Conservation (phyloP, 2,797 vertebrate species). For the Danio aesculapii region DNA sequence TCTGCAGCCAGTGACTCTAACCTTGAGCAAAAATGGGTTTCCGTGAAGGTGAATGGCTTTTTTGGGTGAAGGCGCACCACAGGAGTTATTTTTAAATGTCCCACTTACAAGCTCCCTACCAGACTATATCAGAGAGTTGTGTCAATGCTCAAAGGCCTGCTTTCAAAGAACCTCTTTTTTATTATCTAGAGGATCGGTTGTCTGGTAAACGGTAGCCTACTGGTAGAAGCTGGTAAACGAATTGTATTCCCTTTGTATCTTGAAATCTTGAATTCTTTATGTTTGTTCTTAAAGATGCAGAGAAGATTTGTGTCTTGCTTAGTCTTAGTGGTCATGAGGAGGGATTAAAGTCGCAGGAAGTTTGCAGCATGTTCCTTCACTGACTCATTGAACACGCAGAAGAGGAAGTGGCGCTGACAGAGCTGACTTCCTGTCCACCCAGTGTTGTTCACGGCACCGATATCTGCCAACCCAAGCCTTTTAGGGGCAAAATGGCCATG, state of each 20-base stretch:
- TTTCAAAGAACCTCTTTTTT: conserved; percentile 19
- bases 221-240: neutral
- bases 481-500: conserved; percentile 42
- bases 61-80: conserved; percentile 46
- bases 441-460: conserved; percentile 36
- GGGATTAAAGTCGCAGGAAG: conserved; percentile 53
- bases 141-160: conserved; percentile 6
- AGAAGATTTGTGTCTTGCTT: conserved; percentile 16
- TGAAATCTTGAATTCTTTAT: neutral
- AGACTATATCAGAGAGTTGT: conserved; percentile 28
- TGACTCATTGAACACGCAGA: conserved; percentile 52
- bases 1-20: conserved; percentile 38
- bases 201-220: neutral
- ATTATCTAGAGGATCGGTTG: neutral
- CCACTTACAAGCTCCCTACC: conserved; percentile 51
- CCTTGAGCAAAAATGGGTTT: conserved; percentile 64
- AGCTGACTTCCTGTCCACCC: conserved; percentile 53
- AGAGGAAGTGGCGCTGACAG: conserved; percentile 49
- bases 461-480: conserved; percentile 39
- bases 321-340: conserved; percentile 30
- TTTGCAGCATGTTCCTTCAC: conserved; percentile 51
- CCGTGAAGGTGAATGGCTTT: conserved; percentile 56
- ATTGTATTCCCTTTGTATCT: neutral
- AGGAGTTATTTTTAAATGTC: conserved; percentile 60
- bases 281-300: neutral